Conservation (phyloP, 2,797 vertebrate species). For the Yasuhikotakia modesta region DNA sequence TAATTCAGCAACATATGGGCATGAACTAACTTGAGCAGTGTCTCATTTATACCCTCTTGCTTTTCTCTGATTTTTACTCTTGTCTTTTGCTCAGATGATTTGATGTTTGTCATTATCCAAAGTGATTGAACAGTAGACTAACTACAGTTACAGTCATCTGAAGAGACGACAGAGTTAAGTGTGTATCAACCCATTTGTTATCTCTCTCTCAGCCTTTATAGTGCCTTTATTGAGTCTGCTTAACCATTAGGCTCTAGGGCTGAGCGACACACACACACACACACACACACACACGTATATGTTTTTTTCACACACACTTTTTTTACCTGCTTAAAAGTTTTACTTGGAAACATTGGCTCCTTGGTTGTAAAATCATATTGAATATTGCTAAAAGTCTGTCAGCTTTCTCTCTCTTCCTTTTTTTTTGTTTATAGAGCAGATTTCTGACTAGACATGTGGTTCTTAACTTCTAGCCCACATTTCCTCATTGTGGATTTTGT, state of each 20-base stretch:
- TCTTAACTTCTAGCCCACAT: background rate
- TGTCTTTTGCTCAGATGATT: background rate
- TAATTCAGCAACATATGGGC: conserved; percentile 30
- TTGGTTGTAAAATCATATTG: no score
- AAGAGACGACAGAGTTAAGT: background rate
- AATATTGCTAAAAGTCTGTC: background rate
- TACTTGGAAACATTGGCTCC: no score
- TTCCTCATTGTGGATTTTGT: background rate
- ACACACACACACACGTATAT: no score
- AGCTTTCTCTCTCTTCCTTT: no score
- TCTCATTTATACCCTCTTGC: background rate
- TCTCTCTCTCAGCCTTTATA: background rate
- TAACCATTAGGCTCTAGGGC: background rate
- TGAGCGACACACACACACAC: background rate
- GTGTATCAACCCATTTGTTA: background rate
- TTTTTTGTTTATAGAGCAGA: background rate
- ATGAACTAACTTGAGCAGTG: conserved; percentile 40
- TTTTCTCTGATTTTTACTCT: background rate
- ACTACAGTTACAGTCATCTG: background rate
- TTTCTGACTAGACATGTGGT: background rate
- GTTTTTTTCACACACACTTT: no score
- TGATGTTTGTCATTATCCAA: background rate
- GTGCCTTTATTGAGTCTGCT: background rate
- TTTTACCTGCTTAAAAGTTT: no score
- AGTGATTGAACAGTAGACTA: background rate